Base-by-base conservation (phyloP, 2,888 invertebrate species). In the Liodrosophila aerea region DNA sequence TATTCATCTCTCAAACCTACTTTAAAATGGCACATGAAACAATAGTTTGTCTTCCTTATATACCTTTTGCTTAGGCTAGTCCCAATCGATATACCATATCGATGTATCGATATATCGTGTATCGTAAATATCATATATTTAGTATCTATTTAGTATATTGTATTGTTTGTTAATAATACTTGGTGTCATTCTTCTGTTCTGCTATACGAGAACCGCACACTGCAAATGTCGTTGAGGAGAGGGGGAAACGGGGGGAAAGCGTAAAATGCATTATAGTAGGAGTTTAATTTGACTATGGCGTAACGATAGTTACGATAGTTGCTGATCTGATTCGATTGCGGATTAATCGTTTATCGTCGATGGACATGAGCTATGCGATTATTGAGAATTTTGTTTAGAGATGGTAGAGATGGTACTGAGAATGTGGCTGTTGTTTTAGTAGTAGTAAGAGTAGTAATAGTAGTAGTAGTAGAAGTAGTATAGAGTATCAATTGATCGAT, bases 11-110 rank as follows among this genome's bases (percentile, higher is more conserved):
- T 34, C 13, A 16, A 22, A 39, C 16, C 11, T 81, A 82, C 86
- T 61, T 83, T 85, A 82, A 82, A 82, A 82, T 82, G 81, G 81
- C 81, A 82, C 86, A 83, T 82, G 81, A 82, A 82, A 85, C 84
- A 84, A 81, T 83, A 76, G 84, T 81, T 85, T 33, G 62, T 60
- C 22, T 2, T 41, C 11, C 31, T 27, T 36, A 9, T 31, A 8
- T 11, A 36, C 43, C 45, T 58, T 37, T 13, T 36, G 12, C 64
- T 74, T 82, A 63, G 49, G 52, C 63, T 74, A 77, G 37, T 40
- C 49, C 65, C 68, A 69, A 51, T 53, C 40, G 49, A 53, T 53
- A 58, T 52, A 29, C 41, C 39, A 49, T 61, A 49, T 53, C 61
- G n/a, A n/a, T n/a, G n/a, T n/a, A n/a, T n/a, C n/a, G n/a, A n/a